Conservation (phyloP, 2,888 invertebrate genomes). For the Alsophila aescularia region DNA sequence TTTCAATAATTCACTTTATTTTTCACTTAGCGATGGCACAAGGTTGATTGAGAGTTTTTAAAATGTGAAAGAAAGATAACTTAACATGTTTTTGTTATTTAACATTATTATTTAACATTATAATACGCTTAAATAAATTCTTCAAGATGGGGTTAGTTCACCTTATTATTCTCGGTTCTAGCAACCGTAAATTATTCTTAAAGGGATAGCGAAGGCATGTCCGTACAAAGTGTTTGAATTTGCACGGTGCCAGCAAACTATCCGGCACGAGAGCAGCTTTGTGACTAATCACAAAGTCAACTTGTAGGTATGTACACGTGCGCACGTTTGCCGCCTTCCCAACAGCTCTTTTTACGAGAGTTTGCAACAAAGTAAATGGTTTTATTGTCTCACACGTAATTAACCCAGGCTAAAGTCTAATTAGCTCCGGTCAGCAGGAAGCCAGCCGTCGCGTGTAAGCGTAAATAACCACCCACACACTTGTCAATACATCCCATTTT, state of each 20-base stretch:
- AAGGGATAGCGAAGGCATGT: neutral
- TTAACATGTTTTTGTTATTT: too few relatives aligned
- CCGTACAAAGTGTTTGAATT: constrained; percentile 7
- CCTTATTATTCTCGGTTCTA: neutral
- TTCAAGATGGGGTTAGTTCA: neutral
- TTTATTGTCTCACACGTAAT: constrained; percentile 12
- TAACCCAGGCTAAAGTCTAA: constrained; percentile 13
- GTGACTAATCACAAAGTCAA: constrained; percentile 13
- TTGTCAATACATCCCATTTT: constrained; percentile 1
- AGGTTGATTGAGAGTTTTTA: too few relatives aligned
- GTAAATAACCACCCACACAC: constrained; percentile 2
- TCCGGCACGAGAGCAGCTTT: constrained; percentile 1
- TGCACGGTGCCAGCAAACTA: neutral
- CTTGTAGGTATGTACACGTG: constrained; percentile 16
- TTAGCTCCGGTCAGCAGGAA: constrained; percentile 16
- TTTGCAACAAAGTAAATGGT: constrained; percentile 27
- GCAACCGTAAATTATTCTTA: neutral
- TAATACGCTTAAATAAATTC: too few relatives aligned
- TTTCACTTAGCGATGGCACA: too few relatives aligned
- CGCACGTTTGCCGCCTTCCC: constrained; percentile 34
- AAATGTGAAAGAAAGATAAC: too few relatives aligned
- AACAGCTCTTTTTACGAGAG: constrained; percentile 39
- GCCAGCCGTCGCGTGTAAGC: neutral
- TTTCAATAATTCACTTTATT: too few relatives aligned
- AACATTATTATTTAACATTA: too few relatives aligned